These are phyloP conservation scores for Hydrocynus forskahlii DNA, from an alignment of 2,797 vertebrate species.

Conservation along the genomic window DNA sequence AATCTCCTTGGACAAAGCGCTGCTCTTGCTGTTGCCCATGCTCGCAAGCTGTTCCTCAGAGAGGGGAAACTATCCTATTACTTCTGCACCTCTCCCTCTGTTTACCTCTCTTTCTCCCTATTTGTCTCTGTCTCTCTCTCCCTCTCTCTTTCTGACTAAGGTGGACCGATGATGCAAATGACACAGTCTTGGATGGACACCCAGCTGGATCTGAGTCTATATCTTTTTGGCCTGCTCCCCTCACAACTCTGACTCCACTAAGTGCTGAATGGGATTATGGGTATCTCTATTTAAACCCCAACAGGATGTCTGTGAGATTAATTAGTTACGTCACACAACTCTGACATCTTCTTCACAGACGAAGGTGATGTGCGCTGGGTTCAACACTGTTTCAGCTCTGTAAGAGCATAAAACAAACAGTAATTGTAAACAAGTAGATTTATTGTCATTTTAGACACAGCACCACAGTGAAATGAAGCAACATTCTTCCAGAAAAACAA, in stretches of 20 bases:
- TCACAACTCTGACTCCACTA: slow-evolving; percentile 52
- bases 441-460: too few species aligned
- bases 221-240: slow-evolving; percentile 39
- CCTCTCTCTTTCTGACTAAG: slow-evolving; percentile 30
- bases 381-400: neutral
- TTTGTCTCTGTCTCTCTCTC: slow-evolving; percentile 10
- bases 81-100: slow-evolving; percentile 5
- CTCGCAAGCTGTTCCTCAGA: slow-evolving; percentile 26
- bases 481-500: neutral
- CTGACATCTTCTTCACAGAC: slow-evolving; percentile 59
- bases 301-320: slow-evolving; percentile 75
- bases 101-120: neutral
- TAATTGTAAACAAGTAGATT: too few species aligned
- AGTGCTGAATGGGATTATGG: slow-evolving; percentile 73
- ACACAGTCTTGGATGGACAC: neutral
- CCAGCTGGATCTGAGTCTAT: neutral
- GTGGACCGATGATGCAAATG: neutral
- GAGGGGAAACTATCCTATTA: neutral
- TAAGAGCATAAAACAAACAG: neutral
- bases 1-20: slow-evolving; percentile 87
- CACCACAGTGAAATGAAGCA: too few species aligned
- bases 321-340: slow-evolving; percentile 71
- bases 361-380: neutral
- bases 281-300: slow-evolving; percentile 74
- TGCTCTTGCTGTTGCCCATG: slow-evolving; percentile 91